Base-by-base conservation (phyloP, 1,140 invertebrate species). In the Drosophila sturtevanti region DNA sequence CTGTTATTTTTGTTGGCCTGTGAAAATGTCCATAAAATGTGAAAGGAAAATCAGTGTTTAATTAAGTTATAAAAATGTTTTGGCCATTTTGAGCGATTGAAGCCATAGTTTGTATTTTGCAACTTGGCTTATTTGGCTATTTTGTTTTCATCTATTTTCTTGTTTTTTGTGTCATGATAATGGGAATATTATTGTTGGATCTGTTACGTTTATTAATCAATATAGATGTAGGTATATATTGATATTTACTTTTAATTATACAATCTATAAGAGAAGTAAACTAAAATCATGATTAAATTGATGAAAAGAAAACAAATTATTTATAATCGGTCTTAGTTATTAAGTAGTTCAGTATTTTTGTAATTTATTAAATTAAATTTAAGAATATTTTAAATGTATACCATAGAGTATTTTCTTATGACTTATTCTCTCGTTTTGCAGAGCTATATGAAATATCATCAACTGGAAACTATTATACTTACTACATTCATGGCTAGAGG, bases 41-140 rank as follows among this genome's bases (percentile, higher is more conserved):
- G 79, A 72, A 59, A 62, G 64, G 62, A 68, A 86, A 86, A 87
- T 86, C 81, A 76, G 63, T 87, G 82, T 87, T 86, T 86, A 86
- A 86, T 86, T 86, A 86, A 87, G 78, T 86, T 86, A 87, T 87
- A 87, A 87, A 86, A 86, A 79, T 86, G 75, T 79, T 86, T 78
- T 72, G 73, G 67, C 74, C 78, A 81, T 75, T 48, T 86, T 87
- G 56, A 48, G 79, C 24, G 31, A 48, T n/a, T 2, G 14, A 14
- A 58, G 52, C 7, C 6, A 35, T 35, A 44, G 63, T n/a, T n/a
- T n/a, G n/a, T 24, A 55, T 48, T 44, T 31, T 41, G 5, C 34
- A 16, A 35, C 7, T 61, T 34, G 44, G 44, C 16, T 56, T 56
- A 7, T n/a, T 31, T 55, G 52, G 6, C 22, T 24, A 31, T 55